A percentile compares a stretch with the other conserved stretches of the same genome.
Evolutionary conservation across 2,113 vertebrate genomes (phyloP).

Genomic region (Microtus ochrogaster): DNA sequence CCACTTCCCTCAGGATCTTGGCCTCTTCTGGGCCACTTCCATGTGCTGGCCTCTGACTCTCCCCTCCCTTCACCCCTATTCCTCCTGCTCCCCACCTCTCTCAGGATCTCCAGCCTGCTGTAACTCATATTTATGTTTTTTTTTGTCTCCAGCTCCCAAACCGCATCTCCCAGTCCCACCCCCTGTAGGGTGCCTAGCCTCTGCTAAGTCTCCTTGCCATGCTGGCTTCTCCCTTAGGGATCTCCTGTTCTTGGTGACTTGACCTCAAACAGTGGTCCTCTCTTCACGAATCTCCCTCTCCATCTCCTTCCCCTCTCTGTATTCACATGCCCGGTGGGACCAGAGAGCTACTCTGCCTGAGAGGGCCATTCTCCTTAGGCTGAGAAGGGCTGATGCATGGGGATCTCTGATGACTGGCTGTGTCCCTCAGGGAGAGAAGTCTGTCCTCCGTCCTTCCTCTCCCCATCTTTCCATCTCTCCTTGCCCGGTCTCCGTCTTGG

Average conservation of each 20-base stretch:
- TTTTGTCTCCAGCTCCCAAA: no score
- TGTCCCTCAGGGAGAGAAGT: neutral
- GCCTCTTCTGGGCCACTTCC: neutral
- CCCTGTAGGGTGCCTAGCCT: neutral
- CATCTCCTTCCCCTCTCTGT: neutral
- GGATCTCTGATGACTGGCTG: neutral
- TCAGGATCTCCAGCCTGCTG: neutral
- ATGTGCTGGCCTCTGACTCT: neutral
- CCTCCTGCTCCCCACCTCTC: neutral
- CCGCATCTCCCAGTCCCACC: neutral
- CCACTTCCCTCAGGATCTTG: neutral
- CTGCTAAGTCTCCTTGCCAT: neutral
- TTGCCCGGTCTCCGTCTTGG: neutral
- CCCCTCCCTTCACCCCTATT: neutral
- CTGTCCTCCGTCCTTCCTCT: neutral
- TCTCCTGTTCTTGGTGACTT: neutral
- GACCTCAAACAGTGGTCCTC: neutral
- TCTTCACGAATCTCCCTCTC: accelerated
- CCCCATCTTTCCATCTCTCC: no score
- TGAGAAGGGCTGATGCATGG: neutral
- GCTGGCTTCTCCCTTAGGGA: neutral
- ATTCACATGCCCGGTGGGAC: neutral
- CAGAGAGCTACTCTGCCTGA: neutral
- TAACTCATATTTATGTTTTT: neutral
- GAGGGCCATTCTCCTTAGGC: no score